Conservation (phyloP, 2,113 vertebrate genomes). For the Pseudopodoces humilis region DNA sequence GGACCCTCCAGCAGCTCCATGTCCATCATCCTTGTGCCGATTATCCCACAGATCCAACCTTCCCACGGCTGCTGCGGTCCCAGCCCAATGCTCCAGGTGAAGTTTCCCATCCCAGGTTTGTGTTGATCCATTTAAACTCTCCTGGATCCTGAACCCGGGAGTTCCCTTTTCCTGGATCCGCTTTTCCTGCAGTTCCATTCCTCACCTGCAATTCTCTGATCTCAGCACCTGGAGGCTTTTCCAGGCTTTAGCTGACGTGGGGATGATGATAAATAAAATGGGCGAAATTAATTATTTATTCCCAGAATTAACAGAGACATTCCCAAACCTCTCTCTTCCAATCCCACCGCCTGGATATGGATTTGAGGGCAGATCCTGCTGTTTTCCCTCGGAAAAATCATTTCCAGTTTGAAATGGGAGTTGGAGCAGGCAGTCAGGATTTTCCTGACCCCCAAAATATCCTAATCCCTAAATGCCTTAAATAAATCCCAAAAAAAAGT, state of each 20-base stretch:
- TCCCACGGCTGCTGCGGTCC: neutral
- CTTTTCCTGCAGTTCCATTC: neutral
- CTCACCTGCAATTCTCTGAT: accelerated
- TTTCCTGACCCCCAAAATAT: neutral
- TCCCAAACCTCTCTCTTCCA: neutral
- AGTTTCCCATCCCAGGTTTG: accelerated
- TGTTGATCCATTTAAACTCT: accelerated
- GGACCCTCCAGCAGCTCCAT: neutral
- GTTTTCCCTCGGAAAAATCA: accelerated
- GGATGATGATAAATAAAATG: neutral
- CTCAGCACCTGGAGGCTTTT: neutral
- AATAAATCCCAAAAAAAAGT: neutral
- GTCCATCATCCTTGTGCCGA: accelerated
- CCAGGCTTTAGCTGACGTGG: neutral
- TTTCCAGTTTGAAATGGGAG: neutral
- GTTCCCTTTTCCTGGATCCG: neutral
- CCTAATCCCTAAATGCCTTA: neutral
- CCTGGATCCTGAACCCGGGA: no score
- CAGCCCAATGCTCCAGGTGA: accelerated
- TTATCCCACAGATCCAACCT: neutral
- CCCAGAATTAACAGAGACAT: neutral
- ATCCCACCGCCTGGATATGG: accelerated
- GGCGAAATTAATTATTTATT: neutral
- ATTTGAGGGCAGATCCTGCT: neutral
- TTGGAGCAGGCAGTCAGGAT: accelerated